Conservation (phyloP, 23 tunicate genomes). For the Pegea sp. region DNA sequence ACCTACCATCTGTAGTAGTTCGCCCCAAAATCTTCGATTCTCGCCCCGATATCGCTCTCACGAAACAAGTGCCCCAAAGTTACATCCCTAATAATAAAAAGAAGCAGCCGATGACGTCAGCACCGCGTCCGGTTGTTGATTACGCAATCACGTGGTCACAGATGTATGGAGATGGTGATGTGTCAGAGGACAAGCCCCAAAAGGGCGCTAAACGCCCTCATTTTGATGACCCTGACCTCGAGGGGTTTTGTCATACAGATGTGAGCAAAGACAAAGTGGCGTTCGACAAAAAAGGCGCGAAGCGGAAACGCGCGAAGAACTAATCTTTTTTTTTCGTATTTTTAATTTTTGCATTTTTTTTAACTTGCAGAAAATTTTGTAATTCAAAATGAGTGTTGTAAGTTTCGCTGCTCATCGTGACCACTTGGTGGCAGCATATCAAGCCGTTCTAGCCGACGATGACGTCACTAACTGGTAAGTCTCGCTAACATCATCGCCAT, state of each 20-base stretch:
- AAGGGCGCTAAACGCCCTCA: conserved; percentile 42
- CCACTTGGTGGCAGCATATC: too few relatives aligned
- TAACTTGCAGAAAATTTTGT: too few relatives aligned
- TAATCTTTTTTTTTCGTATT: too few relatives aligned
- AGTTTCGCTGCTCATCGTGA: too few relatives aligned
- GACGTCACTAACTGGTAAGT: too few relatives aligned
- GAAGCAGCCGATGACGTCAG: not conserved
- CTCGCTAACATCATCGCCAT: too few relatives aligned
- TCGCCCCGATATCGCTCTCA: conserved; percentile 35
- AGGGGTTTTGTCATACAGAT: conserved; percentile 69
- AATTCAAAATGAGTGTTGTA: too few relatives aligned
- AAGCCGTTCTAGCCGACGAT: too few relatives aligned
- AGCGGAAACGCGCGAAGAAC: too few relatives aligned
- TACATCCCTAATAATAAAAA: conserved; percentile 9
- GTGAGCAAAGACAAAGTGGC: conserved; percentile 34
- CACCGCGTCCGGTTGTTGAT: conserved; percentile 12
- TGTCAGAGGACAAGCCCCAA: not conserved
- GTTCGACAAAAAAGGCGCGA: conserved; percentile 22
- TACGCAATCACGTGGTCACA: conserved; percentile 79
- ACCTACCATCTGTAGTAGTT: conserved; percentile 41
- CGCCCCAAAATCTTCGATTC: conserved; percentile 17
- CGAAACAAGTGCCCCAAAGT: conserved; percentile 54
- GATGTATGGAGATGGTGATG: conserved; percentile 47
- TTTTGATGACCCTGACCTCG: conserved; percentile 48
- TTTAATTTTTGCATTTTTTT: too few relatives aligned